Conservation (phyloP, 2,888 invertebrate species). For the Lasius fuliginosus region DNA sequence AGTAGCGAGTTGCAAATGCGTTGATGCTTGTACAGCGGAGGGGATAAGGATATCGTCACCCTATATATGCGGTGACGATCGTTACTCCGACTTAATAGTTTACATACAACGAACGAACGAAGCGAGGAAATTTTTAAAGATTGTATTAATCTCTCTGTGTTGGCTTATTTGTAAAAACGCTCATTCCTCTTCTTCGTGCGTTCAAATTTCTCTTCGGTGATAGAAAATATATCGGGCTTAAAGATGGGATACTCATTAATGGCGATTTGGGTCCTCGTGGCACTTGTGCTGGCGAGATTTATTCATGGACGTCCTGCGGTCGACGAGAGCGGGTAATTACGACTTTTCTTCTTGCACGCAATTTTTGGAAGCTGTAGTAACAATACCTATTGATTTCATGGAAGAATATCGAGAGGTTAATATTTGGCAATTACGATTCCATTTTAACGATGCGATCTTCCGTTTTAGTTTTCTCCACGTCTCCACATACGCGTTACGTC, state of each 20-base stretch:
- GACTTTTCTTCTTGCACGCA: background rate
- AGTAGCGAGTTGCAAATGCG: slow-evolving; percentile 28
- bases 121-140: background rate
- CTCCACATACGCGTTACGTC: slow-evolving; percentile 22
- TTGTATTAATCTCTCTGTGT: background rate
- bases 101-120: slow-evolving; percentile 44
- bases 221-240: background rate
- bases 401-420: background rate
- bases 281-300: background rate
- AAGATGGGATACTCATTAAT: slow-evolving; percentile 13
- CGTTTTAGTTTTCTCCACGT: background rate
- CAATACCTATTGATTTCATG: background rate
- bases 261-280: slow-evolving; percentile 19
- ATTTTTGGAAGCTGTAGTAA: background rate
- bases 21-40: background rate
- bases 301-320: slow-evolving; percentile 38
- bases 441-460: background rate
- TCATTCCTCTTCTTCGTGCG: too few relatives aligned
- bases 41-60: slow-evolving; percentile 37
- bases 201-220: background rate
- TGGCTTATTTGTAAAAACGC: background rate
- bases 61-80: slow-evolving; percentile 24
- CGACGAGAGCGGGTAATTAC: slow-evolving; percentile 11
- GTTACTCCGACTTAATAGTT: slow-evolving; percentile 44
- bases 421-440: background rate